These are phyloP conservation scores for Tanypteryx hageni DNA, from an alignment of 2,888 invertebrate species.

Conservation along the genomic window DNA sequence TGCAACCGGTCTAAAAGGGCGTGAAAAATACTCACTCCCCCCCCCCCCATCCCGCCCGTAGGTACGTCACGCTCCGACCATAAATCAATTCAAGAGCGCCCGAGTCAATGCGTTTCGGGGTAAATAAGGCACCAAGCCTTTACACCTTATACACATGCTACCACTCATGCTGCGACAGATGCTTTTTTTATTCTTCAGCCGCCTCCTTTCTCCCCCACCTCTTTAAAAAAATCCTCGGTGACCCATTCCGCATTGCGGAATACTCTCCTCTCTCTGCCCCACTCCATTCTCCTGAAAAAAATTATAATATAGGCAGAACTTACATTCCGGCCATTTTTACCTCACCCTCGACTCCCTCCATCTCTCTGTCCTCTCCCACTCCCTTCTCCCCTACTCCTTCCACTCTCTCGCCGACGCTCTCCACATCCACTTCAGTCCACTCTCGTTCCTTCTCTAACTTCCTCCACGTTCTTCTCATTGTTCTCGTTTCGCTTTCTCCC, in stretches of 20 bases:
- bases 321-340: not conserved
- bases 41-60: no score
- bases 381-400: not conserved
- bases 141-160: conserved; percentile 8
- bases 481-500: no score
- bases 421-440: not conserved
- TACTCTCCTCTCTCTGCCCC: not conserved
- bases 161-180: not conserved
- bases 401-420: not conserved
- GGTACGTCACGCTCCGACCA: not conserved
- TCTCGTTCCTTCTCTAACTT: no score
- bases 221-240: not conserved
- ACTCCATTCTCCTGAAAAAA: not conserved
- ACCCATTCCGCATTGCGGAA: conserved; percentile 13
- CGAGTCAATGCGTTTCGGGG: conserved; percentile 10
- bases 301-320: not conserved
- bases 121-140: not conserved
- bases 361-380: no score
- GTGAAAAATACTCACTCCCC: not conserved
- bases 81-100: not conserved
- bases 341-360: not conserved
- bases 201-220: not conserved
- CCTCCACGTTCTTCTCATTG: no score
- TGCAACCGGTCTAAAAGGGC: not conserved
- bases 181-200: not conserved